Base-by-base conservation (phyloP, 2,888 invertebrate species). In the Pyrgus malvae region DNA sequence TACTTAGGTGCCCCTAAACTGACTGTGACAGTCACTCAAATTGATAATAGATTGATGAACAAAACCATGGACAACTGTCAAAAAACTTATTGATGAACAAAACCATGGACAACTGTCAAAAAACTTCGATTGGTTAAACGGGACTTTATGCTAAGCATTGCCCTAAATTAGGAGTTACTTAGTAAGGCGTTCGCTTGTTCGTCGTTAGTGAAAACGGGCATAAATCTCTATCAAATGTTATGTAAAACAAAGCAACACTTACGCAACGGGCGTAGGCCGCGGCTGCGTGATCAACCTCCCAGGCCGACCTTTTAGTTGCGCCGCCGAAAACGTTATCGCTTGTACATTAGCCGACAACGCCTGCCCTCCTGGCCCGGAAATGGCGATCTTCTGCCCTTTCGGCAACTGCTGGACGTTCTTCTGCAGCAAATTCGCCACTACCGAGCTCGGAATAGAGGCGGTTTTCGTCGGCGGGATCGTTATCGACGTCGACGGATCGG, bases 291-390 rank as follows among this genome's bases (percentile, higher is more conserved):
- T 70, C 9, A 82, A 70, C 40, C 83, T 50, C 0, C 81, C 76
- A 64, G 78, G 80, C 0, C 83, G 37, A 48, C 80, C 80, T 63
- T 80, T 80, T 38, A 83, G 63, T 63, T 83, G 85, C 37, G 83
- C 74, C 9, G 77, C 70, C 2, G 75, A 69, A 60, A 85, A 78
- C 11, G 83, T 82, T n/a, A 85, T 77, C 11, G 83, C 81, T 51
- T 83, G 85, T 48, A 83, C 77, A 56, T 80, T 80, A 2, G 79
- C 82, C 25, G 78, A 68, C 50, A 79, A 55, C 53, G 77, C 67
- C 53, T 74, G 77, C 3, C 71, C 76, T 7, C 69, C 71, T 3
- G 74, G 68, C 0, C 74, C 76, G 0, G 78, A 75, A 11, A 82
- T 78, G 5, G 81, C 78, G 2, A 83, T 79, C 72, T 81, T 81